These are phyloP conservation scores for Apamea monoglypha DNA, from an alignment of 2,888 invertebrate species.

Conservation along the genomic window DNA sequence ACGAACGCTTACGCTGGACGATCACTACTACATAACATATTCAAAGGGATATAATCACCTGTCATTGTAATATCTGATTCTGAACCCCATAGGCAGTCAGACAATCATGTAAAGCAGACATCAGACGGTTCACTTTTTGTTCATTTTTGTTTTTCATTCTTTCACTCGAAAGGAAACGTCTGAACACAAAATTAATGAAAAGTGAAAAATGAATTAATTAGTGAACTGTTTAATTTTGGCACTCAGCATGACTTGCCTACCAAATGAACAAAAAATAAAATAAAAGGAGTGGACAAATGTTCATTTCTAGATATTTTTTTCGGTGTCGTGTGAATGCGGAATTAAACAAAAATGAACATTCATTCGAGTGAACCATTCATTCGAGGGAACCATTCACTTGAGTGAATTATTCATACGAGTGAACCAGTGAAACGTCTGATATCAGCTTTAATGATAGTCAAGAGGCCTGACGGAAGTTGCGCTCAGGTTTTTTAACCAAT, in stretches of 20 bases:
- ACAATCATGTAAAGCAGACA: slow-evolving; percentile 10
- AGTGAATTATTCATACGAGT: neutral
- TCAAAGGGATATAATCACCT: neutral
- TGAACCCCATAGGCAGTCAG: slow-evolving; percentile 31
- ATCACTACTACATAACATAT: neutral
- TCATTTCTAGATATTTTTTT: neutral
- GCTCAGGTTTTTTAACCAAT: slow-evolving; percentile 40
- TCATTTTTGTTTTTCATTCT: neutral
- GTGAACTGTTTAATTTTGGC: neutral
- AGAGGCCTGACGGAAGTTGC: slow-evolving; percentile 30
- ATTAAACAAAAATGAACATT: neutral
- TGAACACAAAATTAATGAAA: neutral
- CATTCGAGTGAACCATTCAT: neutral
- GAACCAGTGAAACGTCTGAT: neutral
- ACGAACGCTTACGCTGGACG: slow-evolving; percentile 2
- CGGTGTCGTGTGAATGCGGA: too few species aligned
- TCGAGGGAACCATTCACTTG: neutral
- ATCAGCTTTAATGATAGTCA: slow-evolving; percentile 6
- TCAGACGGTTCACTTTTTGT: neutral
- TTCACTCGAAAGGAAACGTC: neutral
- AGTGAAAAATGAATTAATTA: too few species aligned
- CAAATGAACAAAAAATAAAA: neutral
- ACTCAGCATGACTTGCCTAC: neutral
- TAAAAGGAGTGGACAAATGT: neutral
- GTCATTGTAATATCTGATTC: slow-evolving; percentile 58